A percentile compares a stretch with the other conserved stretches of the same genome.
Conservation (phyloP, 2,113 vertebrate species). For the Macaca mulatta region DNA sequence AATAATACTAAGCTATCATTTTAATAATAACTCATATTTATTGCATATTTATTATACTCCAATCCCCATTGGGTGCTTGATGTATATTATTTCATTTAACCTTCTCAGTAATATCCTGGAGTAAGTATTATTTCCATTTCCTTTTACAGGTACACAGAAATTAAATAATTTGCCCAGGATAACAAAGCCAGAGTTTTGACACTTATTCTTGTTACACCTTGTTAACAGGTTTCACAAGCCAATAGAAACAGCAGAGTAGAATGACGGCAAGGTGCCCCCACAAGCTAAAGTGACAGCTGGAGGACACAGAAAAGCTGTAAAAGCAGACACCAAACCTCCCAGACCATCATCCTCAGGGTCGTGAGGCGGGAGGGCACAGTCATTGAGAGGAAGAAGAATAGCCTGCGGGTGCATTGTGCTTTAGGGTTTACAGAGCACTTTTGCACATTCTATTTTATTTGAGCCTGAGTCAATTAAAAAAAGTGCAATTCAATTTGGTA, state of each 20-base stretch:
- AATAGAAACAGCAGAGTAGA: not conserved
- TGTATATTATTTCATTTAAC: not conserved
- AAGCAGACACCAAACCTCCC: not conserved
- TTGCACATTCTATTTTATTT: not conserved
- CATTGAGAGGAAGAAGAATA: not conserved
- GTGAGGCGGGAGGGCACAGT: fast-evolving
- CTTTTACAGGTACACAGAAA: not conserved
- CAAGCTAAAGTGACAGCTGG: not conserved
- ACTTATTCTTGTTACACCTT: not conserved
- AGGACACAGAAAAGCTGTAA: not conserved
- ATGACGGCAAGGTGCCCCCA: not conserved
- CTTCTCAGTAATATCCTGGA: not conserved
- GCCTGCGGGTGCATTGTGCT: not conserved
- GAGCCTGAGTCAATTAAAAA: not conserved
- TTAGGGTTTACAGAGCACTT: not conserved
- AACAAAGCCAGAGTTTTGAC: not conserved
- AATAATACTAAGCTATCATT: not conserved
- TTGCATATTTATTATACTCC: not conserved
- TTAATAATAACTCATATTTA: not conserved
- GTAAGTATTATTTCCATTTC: not conserved
- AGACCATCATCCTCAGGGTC: fast-evolving
- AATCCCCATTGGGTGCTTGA: not conserved
- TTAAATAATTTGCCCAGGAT: not conserved
- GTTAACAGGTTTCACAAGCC: not conserved
- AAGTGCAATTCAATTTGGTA: not conserved